Conservation (phyloP, 2,797 vertebrate species). For the Harpagifer antarcticus region DNA sequence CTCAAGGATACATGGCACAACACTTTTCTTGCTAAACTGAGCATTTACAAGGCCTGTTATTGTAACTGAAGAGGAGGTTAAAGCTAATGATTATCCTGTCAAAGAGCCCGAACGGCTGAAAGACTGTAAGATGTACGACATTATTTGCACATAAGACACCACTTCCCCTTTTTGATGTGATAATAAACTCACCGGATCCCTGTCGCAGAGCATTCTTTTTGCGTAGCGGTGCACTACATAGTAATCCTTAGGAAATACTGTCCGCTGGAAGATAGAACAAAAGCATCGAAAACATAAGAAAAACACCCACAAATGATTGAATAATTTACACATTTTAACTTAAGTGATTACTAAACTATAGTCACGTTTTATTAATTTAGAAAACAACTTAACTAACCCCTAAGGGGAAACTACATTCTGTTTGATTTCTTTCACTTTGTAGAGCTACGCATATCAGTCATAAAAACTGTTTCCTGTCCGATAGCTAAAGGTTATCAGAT, state of each 20-base stretch:
- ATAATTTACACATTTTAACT: not conserved
- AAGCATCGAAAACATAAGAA: slow-evolving; percentile 14
- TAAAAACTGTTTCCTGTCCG: not conserved
- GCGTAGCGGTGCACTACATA: slow-evolving; percentile 80
- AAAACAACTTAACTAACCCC: not conserved
- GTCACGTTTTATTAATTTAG: not conserved
- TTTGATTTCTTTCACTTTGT: slow-evolving; percentile 4
- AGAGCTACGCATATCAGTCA: not conserved
- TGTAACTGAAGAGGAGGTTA: not conserved
- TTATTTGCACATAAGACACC: slow-evolving; percentile 5
- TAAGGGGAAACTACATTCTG: not conserved
- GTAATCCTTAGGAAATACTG: slow-evolving; percentile 86
- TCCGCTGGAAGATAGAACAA: slow-evolving; percentile 66
- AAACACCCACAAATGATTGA: not conserved
- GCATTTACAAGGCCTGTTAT: not conserved
- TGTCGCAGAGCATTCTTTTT: slow-evolving; percentile 79
- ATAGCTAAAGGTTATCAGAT: not conserved
- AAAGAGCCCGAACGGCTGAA: not conserved
- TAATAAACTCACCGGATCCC: slow-evolving; percentile 80
- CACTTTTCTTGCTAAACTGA: not conserved
- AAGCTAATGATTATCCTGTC: not conserved
- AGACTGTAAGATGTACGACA: not conserved
- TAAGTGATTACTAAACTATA: not conserved
- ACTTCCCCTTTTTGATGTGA: slow-evolving; percentile 21
- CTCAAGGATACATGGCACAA: not conserved